Conservation (phyloP, 2,113 vertebrate species). For the Ceuthmochares aereus region DNA sequence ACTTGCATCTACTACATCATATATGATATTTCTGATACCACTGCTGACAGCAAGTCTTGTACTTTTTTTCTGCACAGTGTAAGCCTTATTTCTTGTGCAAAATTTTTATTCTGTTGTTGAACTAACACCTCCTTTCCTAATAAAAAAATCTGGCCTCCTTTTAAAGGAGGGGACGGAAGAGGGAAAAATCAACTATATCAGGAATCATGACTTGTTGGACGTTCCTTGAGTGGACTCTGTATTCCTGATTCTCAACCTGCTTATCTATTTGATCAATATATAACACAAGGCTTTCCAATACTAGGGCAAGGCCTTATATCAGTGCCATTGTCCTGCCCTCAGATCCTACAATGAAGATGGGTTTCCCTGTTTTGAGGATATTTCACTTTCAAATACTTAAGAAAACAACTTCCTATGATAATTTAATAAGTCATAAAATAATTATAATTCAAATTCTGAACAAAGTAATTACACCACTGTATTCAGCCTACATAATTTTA, state of each 20-base stretch:
- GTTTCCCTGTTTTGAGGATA: not conserved
- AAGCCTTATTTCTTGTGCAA: not conserved
- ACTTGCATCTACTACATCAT: not conserved
- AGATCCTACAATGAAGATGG: not conserved
- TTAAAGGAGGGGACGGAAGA: not conserved
- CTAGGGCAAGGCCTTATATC: not conserved
- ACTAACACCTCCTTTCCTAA: not conserved
- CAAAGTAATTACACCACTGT: not conserved
- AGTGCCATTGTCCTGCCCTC: accelerated
- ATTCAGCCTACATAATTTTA: not conserved
- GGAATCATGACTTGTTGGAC: not conserved
- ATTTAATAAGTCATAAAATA: not conserved
- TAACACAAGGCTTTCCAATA: not conserved
- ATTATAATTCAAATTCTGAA: not conserved
- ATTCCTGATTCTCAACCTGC: not conserved
- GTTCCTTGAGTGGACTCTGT: not conserved
- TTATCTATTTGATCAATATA: not conserved
- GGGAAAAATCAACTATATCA: not conserved
- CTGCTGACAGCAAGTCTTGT: not conserved
- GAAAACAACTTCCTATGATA: not conserved
- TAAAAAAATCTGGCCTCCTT: not conserved
- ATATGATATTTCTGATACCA: not conserved
- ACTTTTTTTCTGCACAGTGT: not conserved
- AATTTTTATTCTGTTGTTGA: not conserved
- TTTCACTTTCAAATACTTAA: not conserved